phyloP scores from a whole-genome alignment of 2,888 invertebrate genomes.

The Zootermopsis nevadensis region DNA sequence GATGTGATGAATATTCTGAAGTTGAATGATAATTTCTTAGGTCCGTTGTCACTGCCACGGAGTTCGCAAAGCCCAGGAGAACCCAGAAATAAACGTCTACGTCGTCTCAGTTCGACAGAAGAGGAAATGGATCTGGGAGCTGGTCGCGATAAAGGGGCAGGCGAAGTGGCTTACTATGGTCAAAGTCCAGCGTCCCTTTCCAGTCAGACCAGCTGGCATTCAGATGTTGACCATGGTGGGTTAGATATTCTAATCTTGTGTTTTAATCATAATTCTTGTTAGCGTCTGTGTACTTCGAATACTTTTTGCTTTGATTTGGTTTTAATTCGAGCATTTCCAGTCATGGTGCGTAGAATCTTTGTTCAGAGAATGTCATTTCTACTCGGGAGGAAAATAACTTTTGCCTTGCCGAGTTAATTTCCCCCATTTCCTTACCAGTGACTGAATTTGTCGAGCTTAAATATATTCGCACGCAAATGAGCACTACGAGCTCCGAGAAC shows the following conservation, averaged over 20 bases:
- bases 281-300: background rate
- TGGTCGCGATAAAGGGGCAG: conserved; percentile 61
- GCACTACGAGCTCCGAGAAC: background rate
- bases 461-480: background rate
- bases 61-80: conserved; percentile 64
- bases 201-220: conserved; percentile 65
- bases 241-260: conserved; percentile 48
- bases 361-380: background rate
- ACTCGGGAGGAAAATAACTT: background rate
- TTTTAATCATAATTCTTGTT: background rate
- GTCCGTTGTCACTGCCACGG: conserved; percentile 62
- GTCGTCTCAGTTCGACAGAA: conserved; percentile 67
- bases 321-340: background rate
- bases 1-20: no score
- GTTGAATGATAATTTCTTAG: conserved; percentile 55
- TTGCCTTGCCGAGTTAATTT: no score
- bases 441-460: background rate
- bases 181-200: conserved; percentile 66
- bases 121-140: conserved; percentile 65
- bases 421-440: background rate
- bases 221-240: conserved; percentile 66
- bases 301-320: background rate
- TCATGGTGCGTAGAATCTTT: background rate
- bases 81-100: conserved; percentile 66
- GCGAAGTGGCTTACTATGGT: conserved; percentile 65